These are phyloP conservation scores for Cinara cedri DNA, from an alignment of 2,888 invertebrate genomes.

Conservation along the genomic window DNA sequence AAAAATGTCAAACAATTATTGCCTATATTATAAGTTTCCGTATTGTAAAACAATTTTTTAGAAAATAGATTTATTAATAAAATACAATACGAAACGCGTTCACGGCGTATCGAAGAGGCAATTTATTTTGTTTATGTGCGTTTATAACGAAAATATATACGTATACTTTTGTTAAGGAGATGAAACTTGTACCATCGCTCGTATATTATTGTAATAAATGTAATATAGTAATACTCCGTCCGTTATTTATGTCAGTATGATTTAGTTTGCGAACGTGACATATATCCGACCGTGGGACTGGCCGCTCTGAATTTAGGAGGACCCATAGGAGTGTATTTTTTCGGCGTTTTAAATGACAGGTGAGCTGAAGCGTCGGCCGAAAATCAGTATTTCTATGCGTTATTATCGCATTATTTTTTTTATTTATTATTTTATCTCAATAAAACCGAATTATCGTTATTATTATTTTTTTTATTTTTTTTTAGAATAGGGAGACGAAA, in stretches of 20 bases:
- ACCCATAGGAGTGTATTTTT: conserved; percentile 86
- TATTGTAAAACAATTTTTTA: too few species aligned
- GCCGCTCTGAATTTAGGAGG: conserved; percentile 87
- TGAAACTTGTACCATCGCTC: too few species aligned
- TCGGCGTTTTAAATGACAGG: conserved; percentile 83
- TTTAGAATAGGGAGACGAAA: conserved; percentile 79
- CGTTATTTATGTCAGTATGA: conserved; percentile 71
- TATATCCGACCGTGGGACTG: conserved; percentile 85
- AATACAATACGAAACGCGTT: neutral
- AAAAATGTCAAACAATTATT: too few species aligned
- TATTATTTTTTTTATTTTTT: conserved; percentile 41
- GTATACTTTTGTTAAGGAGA: neutral
- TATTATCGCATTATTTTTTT: too few species aligned
- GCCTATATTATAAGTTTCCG: too few species aligned
- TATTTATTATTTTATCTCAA: too few species aligned
- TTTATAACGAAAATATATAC: too few species aligned
- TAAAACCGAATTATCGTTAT: neutral
- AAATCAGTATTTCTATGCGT: neutral
- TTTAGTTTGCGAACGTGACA: conserved; percentile 84
- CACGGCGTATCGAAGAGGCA: neutral
- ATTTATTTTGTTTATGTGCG: neutral
- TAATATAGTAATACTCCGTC: neutral
- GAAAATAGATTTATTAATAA: too few species aligned
- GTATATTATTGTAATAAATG: neutral
- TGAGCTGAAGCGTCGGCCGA: conserved; percentile 59